Evolutionary conservation across 2,888 invertebrate genomes (phyloP), one percentile per base, ranked within the genome.

Genomic region (Drosophila histrio): DNA sequence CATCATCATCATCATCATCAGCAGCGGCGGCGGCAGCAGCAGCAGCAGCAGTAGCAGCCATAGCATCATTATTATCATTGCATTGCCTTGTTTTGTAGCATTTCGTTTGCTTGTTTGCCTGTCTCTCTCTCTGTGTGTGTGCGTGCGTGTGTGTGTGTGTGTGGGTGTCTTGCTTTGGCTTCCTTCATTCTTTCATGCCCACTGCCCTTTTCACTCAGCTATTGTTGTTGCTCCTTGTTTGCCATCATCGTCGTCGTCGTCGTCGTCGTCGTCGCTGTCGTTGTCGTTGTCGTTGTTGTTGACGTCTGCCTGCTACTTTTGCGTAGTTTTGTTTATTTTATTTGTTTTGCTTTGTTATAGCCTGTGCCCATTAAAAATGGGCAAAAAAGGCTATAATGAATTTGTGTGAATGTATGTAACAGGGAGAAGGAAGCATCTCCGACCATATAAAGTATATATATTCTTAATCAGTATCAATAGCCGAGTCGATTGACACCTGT

Each of bases 261-360:
- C 13, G 54, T 43, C 15, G 62, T 15, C 13, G 57, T 30, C 44
- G 50, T 46, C 36, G 47, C 57, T 52, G 70, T 70, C 58, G 63
- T 69, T 64, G 74, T 77, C 69, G 73, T 84, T 52, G 53, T 61
- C 50, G 67, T 82, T 61, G 63, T 69, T 69, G 75, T 81, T 74
- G 75, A 81, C 79, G 79, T 80, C 82, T 76, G 81, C 81, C 76
- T 71, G 75, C 78, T 72, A 82, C 87, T 87, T 81, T 66, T 84
- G 72, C 82, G 76, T 87, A 85, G 87, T 87, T 82, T 78, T 87
- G 82, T 82, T 87, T 81, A 87, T 82, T 86, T 80, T 82, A 82
- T 82, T 85, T 82, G 87, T 87, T 82, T 87, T 80, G 81, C 85
- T 81, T 85, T 81, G n/a, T n/a, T n/a, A n/a, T n/a, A n/a, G n/a